Evolutionary conservation across 2,113 vertebrate genomes (phyloP).

Genomic region (Albula glossodonta): DNA sequence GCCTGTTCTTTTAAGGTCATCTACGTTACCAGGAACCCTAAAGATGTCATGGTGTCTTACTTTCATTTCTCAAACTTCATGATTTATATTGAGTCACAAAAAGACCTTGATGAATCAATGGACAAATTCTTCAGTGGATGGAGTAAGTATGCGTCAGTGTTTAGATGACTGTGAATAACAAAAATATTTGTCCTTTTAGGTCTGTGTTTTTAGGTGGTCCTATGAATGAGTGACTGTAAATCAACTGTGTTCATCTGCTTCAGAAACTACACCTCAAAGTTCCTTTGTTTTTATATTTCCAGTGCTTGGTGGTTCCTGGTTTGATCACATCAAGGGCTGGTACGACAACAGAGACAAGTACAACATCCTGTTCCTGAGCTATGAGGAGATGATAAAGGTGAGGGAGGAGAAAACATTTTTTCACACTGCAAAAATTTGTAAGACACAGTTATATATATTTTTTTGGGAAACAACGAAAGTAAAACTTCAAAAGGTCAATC

Average conservation of each 20-base stretch:
- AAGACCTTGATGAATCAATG: too few species aligned
- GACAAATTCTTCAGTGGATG: too few species aligned
- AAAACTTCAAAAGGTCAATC: too few species aligned
- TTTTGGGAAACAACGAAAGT: too few species aligned
- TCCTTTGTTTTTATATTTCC: neutral
- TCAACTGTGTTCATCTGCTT: neutral
- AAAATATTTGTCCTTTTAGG: neutral
- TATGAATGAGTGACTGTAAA: too few species aligned
- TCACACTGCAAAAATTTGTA: too few species aligned
- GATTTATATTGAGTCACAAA: too few species aligned
- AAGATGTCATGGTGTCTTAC: constrained; percentile 51
- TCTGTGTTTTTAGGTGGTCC: too few species aligned
- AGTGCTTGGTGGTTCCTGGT: constrained; percentile 48
- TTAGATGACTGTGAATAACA: neutral
- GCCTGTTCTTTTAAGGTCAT: neutral
- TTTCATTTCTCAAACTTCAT: constrained; percentile 41
- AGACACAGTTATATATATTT: too few species aligned
- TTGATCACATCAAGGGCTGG: constrained; percentile 69
- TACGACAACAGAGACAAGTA: constrained; percentile 63
- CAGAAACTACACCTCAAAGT: neutral
- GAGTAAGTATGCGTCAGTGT: too few species aligned
- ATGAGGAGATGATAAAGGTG: constrained; percentile 53
- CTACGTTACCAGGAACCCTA: too few species aligned
- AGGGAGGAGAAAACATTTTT: too few species aligned
- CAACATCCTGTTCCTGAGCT: constrained; percentile 69